These are phyloP conservation scores for Elaeidobius kamerunicus DNA, from an alignment of 2,888 invertebrate species.

Conservation along the genomic window DNA sequence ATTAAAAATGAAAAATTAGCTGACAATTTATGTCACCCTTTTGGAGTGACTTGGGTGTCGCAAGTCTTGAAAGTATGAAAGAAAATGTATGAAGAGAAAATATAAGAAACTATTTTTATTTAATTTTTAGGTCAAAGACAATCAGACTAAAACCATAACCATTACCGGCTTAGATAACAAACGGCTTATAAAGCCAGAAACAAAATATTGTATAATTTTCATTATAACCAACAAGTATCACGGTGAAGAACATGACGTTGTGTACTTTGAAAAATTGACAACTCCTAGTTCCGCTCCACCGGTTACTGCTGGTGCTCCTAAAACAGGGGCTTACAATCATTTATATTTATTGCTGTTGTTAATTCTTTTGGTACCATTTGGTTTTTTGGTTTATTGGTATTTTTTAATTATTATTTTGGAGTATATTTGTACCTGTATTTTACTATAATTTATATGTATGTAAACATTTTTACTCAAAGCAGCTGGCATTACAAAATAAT, in stretches of 20 bases:
- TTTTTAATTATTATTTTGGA: too few relatives aligned
- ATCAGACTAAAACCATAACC: conserved; percentile 36
- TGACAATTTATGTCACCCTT: conserved; percentile 42
- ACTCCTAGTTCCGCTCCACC: conserved; percentile 29
- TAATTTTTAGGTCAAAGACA: conserved; percentile 33
- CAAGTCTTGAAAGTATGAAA: conserved; percentile 38
- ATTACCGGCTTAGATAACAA: conserved; percentile 36
- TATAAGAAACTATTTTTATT: neutral
- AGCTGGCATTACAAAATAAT: too few relatives aligned
- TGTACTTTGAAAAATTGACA: conserved; percentile 41
- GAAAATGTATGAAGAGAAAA: neutral
- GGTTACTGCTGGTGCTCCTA: conserved; percentile 4
- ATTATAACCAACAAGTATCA: conserved; percentile 42
- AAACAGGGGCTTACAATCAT: conserved; percentile 31
- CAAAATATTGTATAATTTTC: conserved; percentile 45
- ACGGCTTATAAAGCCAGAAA: conserved; percentile 37
- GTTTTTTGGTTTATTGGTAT: conserved; percentile 39
- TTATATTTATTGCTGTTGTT: conserved; percentile 38
- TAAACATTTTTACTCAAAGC: too few relatives aligned
- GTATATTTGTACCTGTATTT: too few relatives aligned
- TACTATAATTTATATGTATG: too few relatives aligned
- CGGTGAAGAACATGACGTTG: conserved; percentile 41
- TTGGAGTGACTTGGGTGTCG: conserved; percentile 45
- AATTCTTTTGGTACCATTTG: conserved; percentile 37
- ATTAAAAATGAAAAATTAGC: conserved; percentile 36